These are phyloP conservation scores for Neodiprion fabricii DNA, from an alignment of 1,140 invertebrate species.

Conservation along the genomic window DNA sequence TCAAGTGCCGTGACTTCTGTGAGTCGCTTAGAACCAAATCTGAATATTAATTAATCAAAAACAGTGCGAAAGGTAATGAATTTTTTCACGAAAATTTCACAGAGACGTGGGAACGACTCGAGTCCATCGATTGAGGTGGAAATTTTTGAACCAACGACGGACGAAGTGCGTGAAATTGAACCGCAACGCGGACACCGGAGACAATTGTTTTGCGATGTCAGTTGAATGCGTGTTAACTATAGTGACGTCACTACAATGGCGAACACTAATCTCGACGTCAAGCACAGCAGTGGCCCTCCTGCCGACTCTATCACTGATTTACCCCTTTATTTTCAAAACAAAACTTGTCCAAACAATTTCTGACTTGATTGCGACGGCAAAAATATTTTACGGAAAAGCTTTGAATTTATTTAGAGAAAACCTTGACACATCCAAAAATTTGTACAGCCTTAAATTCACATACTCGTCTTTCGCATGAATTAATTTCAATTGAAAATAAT, in stretches of 20 bases:
- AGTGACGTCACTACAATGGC: slow-evolving; percentile 62
- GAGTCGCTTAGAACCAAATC: slow-evolving; percentile 2
- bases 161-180: background rate
- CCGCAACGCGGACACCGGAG: slow-evolving; percentile 13
- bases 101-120: background rate
- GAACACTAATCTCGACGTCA: slow-evolving; percentile 64
- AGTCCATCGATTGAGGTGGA: background rate
- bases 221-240: slow-evolving; percentile 60
- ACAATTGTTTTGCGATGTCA: slow-evolving; percentile 41
- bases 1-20: slow-evolving; percentile 53
- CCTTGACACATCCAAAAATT: too few relatives aligned
- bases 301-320: slow-evolving; percentile 21
- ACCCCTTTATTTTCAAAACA: slow-evolving; percentile 46
- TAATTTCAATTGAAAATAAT: too few relatives aligned
- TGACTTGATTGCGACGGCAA: background rate
- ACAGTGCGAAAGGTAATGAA: background rate
- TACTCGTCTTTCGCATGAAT: too few relatives aligned
- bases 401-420: too few relatives aligned
- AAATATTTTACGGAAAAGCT: too few relatives aligned
- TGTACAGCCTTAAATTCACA: too few relatives aligned
- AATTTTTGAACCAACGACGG: background rate
- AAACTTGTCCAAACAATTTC: slow-evolving; percentile 58
- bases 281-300: slow-evolving; percentile 51
- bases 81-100: background rate
- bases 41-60: slow-evolving; percentile 5